Evolutionary conservation across 2,888 invertebrate species (phyloP).

Genomic region (Parnassius glacialis): DNA sequence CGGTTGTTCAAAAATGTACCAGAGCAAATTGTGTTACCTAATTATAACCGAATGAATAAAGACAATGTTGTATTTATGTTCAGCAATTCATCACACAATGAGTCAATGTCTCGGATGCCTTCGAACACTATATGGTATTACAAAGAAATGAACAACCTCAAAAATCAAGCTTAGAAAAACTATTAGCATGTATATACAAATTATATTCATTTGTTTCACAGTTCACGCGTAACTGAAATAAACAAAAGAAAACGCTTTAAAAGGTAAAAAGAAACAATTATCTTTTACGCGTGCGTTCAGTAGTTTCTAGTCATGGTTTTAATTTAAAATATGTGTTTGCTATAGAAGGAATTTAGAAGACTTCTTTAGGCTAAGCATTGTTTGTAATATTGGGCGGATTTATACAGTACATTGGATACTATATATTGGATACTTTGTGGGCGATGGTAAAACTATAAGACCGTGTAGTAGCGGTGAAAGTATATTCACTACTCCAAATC

Average conservation of each 20-base stretch:
- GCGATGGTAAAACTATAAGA: too few relatives aligned
- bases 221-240: conserved; percentile 54
- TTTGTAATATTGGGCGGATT: too few relatives aligned
- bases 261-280: conserved; percentile 72
- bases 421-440: too few relatives aligned
- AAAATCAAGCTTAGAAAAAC: conserved; percentile 69
- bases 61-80: conserved; percentile 79
- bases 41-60: conserved; percentile 71
- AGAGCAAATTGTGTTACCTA: conserved; percentile 79
- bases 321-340: too few relatives aligned
- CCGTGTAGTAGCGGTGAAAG: too few relatives aligned
- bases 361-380: too few relatives aligned
- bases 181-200: conserved; percentile 61
- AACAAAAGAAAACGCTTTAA: conserved; percentile 55
- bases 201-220: conserved; percentile 41
- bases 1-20: conserved; percentile 74
- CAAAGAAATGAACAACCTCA: conserved; percentile 58
- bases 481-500: too few relatives aligned
- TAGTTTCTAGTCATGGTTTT: too few relatives aligned
- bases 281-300: conserved; percentile 39
- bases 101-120: conserved; percentile 65
- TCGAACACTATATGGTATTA: conserved; percentile 45
- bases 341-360: too few relatives aligned
- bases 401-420: too few relatives aligned
- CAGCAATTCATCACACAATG: conserved; percentile 77